Evolutionary conservation across 2,888 invertebrate species (phyloP).

Genomic region (Plusia festucae): DNA sequence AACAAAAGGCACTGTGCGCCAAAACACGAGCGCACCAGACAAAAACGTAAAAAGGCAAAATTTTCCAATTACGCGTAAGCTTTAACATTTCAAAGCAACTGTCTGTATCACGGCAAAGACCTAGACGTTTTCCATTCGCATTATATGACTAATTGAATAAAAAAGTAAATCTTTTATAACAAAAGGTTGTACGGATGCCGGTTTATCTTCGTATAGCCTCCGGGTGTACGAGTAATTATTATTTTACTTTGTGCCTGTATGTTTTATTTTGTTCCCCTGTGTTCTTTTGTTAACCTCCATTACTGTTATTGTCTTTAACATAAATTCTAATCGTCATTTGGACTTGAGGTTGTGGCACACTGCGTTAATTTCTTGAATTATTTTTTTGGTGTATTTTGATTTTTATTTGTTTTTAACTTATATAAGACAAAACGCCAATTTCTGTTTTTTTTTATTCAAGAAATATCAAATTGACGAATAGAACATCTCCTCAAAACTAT

Average conservation of each 20-base stretch:
- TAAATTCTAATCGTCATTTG: constrained; percentile 74
- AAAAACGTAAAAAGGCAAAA: constrained; percentile 55
- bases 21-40: constrained; percentile 39
- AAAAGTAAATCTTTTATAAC: constrained; percentile 73
- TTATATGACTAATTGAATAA: constrained; percentile 80
- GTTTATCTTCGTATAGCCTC: constrained; percentile 71
- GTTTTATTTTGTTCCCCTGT: constrained; percentile 70
- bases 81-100: constrained; percentile 74
- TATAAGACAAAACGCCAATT: too few species aligned
- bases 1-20: constrained; percentile 31
- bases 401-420: background rate
- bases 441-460: too few species aligned
- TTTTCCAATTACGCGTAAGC: constrained; percentile 59
- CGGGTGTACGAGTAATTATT: constrained; percentile 79
- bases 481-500: too few species aligned
- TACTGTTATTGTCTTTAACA: constrained; percentile 75
- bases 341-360: constrained; percentile 36
- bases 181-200: constrained; percentile 68
- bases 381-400: background rate
- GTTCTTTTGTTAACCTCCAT: constrained; percentile 77
- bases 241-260: constrained; percentile 78
- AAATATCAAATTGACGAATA: too few species aligned
- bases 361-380: constrained; percentile 23
- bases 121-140: constrained; percentile 67
- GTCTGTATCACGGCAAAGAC: constrained; percentile 67